Conservation (phyloP, 2,888 invertebrate species). For the Eristalis arbustorum region DNA sequence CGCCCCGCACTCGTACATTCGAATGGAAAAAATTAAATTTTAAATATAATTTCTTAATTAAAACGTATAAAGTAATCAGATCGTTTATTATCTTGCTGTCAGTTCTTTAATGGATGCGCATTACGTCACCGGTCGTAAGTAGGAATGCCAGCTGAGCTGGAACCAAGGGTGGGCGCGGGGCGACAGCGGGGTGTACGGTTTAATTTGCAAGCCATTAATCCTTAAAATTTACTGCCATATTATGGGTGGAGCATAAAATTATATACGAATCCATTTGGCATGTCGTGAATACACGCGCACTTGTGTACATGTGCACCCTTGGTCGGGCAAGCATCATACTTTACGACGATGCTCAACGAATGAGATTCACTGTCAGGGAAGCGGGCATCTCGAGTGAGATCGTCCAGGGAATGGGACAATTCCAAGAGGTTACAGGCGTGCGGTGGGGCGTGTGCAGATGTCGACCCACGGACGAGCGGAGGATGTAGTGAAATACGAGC, state of each 20-base stretch:
- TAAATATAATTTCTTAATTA: constrained; percentile 60
- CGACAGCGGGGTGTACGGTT: not conserved
- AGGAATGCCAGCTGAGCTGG: not conserved
- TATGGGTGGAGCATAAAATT: constrained; percentile 46
- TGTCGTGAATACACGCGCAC: not conserved
- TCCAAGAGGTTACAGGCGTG: not conserved
- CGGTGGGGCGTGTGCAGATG: not conserved
- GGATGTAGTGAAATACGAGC: not conserved
- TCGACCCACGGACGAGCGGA: not conserved
- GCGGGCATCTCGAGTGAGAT: not conserved
- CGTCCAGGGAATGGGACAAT: not conserved
- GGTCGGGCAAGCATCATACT: not conserved
- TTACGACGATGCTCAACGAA: not conserved
- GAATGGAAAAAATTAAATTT: constrained; percentile 51
- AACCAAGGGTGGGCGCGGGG: not conserved
- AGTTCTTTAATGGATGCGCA: constrained; percentile 52
- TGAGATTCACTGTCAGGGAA: not conserved
- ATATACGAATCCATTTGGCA: constrained; percentile 11
- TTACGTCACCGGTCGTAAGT: constrained; percentile 27
- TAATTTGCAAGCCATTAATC: constrained; percentile 60
- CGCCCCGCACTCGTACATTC: constrained; percentile 18
- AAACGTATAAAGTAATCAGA: constrained; percentile 37
- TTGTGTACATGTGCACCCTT: not conserved
- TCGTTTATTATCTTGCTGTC: constrained; percentile 45
- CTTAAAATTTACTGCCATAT: constrained; percentile 54